Base-by-base conservation (phyloP, 2,797 vertebrate species). In the Sardinella longiceps region DNA sequence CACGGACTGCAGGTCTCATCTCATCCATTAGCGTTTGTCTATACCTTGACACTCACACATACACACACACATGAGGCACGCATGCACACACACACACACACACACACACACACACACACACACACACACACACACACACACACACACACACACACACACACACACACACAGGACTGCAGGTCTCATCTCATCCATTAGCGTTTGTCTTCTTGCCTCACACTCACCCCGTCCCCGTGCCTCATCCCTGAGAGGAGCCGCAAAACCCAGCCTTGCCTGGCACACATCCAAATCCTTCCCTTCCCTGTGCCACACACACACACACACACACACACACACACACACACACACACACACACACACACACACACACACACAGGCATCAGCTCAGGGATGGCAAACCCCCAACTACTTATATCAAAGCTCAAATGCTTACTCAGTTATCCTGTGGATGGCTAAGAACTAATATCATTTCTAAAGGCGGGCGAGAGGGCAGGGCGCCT, bases 341-440 rank as follows among this genome's bases (percentile, higher is more conserved):
- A 80, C 39, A 80, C 46, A 48, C 82, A 56, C 60, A 46, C 51
- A 48, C 50, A 80, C 56, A 77, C 63, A 84, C 84, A 85, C 48
- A 85, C 46, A 25, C 66, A 58, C 63, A 50, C 33, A 28, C 82
- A 80, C 80, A 37, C 25, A 77, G 43, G 63, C 77, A 77, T 33
- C 18, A 5, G 82, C 81, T 81, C 81, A 81, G 82, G 80, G 70
- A 74, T 74, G 66, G 33, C 85, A 81, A 50, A 58, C 39, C 56
- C 83, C 80, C 23, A 50, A 53, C 70, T 80, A 77, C 56, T 80
- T 56, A 51, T 66, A 33, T 45, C 81, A 46, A 50, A 37, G 80
- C 84, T 81, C 48, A 60, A 81, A 77, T 60, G 81, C 80, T 66
- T 81, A 84, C 60, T 58, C 80, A 84, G 84, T 80, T 63, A n/a